Percentiles rank a stretch among this genome's conserved stretches.
phyloP scores from a whole-genome alignment of 1,140 invertebrate species.

The Eupeodes corollae region DNA sequence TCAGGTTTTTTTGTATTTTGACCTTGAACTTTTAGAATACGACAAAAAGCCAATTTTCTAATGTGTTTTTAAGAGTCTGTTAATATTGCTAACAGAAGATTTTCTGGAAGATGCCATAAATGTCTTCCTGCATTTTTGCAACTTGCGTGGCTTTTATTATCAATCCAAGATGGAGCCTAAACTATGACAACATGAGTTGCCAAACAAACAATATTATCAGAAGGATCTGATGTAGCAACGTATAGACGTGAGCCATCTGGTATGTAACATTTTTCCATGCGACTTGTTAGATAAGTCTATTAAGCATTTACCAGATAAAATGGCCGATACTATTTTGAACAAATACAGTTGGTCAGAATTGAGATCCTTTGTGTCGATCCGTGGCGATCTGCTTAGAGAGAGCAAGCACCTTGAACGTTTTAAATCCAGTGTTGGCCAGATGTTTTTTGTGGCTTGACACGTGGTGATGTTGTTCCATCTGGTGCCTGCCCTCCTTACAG shows the following conservation, averaged over 20 bases:
- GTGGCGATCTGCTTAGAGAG: too few species aligned
- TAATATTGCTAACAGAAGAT: constrained; percentile 27
- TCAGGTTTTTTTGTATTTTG: too few species aligned
- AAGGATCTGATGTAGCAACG: constrained; percentile 13
- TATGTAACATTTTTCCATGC: constrained; percentile 24
- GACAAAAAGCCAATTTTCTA: constrained; percentile 13
- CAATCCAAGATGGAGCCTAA: constrained; percentile 31
- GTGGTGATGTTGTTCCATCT: too few species aligned
- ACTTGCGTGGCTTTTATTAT: constrained; percentile 17
- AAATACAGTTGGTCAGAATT: constrained; percentile 25
- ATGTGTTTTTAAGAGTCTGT: constrained; percentile 17
- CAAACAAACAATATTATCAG: constrained; percentile 13
- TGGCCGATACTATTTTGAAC: constrained; percentile 14
- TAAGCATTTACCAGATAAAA: constrained; percentile 15
- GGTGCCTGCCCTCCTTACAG: too few species aligned
- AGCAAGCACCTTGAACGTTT: too few species aligned
- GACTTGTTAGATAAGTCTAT: constrained; percentile 17
- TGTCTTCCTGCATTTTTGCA: constrained; percentile 20
- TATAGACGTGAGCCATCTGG: constrained; percentile 30
- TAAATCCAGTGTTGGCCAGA: too few species aligned
- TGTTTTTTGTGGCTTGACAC: too few species aligned
- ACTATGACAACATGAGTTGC: constrained; percentile 22
- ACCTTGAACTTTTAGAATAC: constrained; percentile 14
- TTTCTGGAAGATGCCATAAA: constrained; percentile 28
- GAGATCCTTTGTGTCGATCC: constrained; percentile 11